These are phyloP conservation scores for Zaprionus gabonicus DNA, from an alignment of 1,140 invertebrate species.

Conservation along the genomic window DNA sequence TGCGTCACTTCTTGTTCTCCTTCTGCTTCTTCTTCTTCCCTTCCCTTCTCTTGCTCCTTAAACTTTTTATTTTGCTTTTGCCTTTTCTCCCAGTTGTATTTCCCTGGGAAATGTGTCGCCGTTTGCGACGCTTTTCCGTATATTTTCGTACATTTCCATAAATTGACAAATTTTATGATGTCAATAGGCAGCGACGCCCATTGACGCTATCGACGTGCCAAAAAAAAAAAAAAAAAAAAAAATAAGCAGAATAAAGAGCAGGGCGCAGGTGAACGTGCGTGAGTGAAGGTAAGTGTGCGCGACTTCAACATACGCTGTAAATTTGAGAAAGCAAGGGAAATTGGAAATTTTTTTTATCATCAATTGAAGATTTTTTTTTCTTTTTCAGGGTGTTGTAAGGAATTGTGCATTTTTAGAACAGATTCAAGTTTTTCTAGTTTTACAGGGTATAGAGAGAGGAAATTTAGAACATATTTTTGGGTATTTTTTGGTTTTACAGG, in stretches of 20 bases:
- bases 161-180: constrained; percentile 66
- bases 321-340: not conserved
- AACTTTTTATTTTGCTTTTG: not conserved
- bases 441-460: not conserved
- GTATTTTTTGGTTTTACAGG: too few relatives aligned
- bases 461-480: too few relatives aligned
- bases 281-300: not conserved
- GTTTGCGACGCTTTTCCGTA: constrained; percentile 21
- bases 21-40: not conserved
- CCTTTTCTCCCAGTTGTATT: constrained; percentile 19
- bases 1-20: not conserved
- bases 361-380: not conserved
- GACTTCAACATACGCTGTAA: not conserved
- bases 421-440: not conserved
- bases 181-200: constrained; percentile 44
- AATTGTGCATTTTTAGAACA: not conserved
- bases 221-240: constrained; percentile 3
- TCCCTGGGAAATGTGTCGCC: constrained; percentile 28
- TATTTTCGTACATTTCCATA: constrained; percentile 56
- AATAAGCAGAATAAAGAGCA: not conserved
- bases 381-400: not conserved
- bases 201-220: constrained; percentile 41
- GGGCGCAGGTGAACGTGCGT: constrained; percentile 1
- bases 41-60: not conserved
- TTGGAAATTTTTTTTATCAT: not conserved